Evolutionary conservation across 2,888 invertebrate genomes (phyloP), one percentile per base, ranked within the genome.

Genomic region (Ferdinandea cuprea): DNA sequence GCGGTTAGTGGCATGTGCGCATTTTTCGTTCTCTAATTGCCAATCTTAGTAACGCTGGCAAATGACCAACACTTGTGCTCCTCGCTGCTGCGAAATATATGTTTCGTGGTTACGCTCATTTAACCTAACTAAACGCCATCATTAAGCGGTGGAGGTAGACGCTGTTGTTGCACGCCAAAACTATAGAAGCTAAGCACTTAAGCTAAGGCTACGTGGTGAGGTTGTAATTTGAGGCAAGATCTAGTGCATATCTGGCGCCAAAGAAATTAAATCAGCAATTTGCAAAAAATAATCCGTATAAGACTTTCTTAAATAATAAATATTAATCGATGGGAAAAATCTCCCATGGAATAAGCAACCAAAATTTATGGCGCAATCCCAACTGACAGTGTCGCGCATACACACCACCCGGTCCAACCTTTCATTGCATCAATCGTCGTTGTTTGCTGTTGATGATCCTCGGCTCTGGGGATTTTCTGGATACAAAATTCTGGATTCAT

Each of bases 31-130:
- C 37, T 68, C 46, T 68, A 68, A 65, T 80, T 40, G 73, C 65
- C 13, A 74, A 65, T 80, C 68, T 40, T 19, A 28, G 59, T 52
- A 59, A 13, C 21, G 17, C 19, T 35, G 52, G 28, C 50, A 76
- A 80, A 71, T 76, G 76, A 69, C 44, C 56, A 71, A 19, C 35
- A 58, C 71, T 69, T 69, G 37, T 48, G 54, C 25, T 54, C 30
- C 11, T 8, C 2, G 13, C 28, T 17, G 15, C 11, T 17, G 15
- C 11, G 35, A 61, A 56, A 56, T 76, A 48, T 58, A 30, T 76
- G 71, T 59, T 71, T 35, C 17, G 66, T 78, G 61, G 66, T 83
- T 77, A 79, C 46, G 58, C 73, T 79, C 69, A 79, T 84, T 84
- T 79, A 79, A 54, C 46, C 79, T 35, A 44, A 84, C 79, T 84